Evolutionary conservation across 2,797 vertebrate genomes (phyloP), one percentile per base, ranked within the genome.

Genomic region (Myotis planiceps): DNA sequence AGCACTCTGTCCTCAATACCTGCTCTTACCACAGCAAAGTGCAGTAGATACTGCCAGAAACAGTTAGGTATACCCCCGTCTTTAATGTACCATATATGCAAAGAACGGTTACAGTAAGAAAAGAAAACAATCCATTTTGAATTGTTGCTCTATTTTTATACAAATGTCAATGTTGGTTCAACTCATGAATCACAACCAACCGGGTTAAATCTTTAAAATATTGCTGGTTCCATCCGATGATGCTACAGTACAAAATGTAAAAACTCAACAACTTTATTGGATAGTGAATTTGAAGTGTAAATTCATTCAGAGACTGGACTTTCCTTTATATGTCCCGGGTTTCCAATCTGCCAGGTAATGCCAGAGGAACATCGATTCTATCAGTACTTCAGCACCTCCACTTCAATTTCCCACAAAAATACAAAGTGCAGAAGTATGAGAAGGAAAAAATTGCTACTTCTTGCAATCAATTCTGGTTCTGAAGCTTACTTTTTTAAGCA

Each of bases 381-480:
- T 79, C 78, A 81, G 51, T 2, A 14, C 85, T 71, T 92, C 29
- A 65, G 90, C 4, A 75, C 27, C 60, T 72, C 27, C 13, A 58
- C 79, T 95, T 95, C 81, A 53, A 37, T 65, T 86, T 95, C 81
- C 68, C 65, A 53, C 37, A 32, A 86, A 97, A 96, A 95, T 2
- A 89, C n/a, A 88, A 87, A 93, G 1, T 13, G 9, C 12, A 66
- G 37, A 55, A 58, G 27, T 9, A 58, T 2, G 29, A 86, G 60
- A 87, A 84, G 83, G 53, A 80, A 53, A 85, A 74, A 83, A 83
- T 21, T 39, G 25, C 37, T 87, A 74, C 9, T 66, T 85, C 78
- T 75, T 86, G 19, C 18, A 68, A 78, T 4, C 32, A 69, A 8
- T 60, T 84, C 32, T n/a, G 60, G 42, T 27, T 90, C 4, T 60